A percentile compares a stretch with the other conserved stretches of the same genome.
phyloP scores from a whole-genome alignment of 23 tunicate genomes.

The Diplosoma virens region DNA sequence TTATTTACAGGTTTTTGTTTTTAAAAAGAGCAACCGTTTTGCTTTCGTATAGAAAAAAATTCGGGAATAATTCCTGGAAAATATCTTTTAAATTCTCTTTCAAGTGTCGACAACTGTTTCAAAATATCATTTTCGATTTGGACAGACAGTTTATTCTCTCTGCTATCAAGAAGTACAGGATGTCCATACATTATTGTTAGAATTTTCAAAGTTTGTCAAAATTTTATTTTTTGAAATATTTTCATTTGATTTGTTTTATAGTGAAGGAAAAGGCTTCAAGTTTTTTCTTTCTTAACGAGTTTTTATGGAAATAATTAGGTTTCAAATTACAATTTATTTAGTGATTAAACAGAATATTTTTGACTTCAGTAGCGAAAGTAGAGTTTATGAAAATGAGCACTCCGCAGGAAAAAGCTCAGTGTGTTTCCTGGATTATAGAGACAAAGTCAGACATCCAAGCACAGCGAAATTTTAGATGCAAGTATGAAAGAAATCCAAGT shows the following conservation, averaged over 20 bases:
- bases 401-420: background rate
- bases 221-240: background rate
- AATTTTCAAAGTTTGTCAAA: no score
- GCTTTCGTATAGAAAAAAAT: no score
- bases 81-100: no score
- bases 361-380: background rate
- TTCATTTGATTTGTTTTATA: background rate
- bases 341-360: background rate
- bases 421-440: background rate
- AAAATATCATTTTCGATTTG: background rate
- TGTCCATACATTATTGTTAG: no score
- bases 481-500: no score
- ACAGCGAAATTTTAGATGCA: background rate
- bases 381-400: background rate
- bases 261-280: background rate
- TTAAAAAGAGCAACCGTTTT: no score
- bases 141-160: conserved; percentile 8
- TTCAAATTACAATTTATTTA: background rate
- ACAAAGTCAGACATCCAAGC: background rate
- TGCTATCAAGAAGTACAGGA: no score
- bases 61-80: no score
- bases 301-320: background rate
- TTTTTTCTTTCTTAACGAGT: background rate
- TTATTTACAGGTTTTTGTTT: no score
- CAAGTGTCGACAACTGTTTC: background rate